Evolutionary conservation across 2,797 vertebrate genomes (phyloP).

Genomic region (Lepidocolaptes lacrymiger): DNA sequence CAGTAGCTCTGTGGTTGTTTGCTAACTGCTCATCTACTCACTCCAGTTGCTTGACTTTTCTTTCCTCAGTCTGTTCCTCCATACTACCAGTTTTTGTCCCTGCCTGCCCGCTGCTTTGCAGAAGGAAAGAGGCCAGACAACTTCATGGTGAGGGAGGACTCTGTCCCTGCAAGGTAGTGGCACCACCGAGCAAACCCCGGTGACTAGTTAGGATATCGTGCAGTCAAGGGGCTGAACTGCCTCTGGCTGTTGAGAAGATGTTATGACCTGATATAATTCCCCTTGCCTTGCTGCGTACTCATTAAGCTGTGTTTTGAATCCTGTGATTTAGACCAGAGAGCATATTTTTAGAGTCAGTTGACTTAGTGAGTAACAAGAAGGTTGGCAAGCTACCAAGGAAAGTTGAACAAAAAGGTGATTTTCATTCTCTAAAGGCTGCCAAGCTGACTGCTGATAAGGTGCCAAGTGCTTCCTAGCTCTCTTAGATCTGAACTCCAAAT

Average conservation of each 20-base stretch:
- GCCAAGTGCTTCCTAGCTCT: neutral
- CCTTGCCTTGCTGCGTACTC: neutral
- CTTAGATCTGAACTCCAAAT: slow-evolving; percentile 20
- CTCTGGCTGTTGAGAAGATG: neutral
- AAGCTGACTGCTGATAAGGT: slow-evolving; percentile 13
- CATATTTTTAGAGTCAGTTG: neutral
- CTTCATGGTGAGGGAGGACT: neutral
- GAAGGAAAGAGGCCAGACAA: neutral
- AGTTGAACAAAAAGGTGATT: slow-evolving; percentile 43
- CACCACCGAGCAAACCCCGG: neutral
- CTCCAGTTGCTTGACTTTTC: neutral
- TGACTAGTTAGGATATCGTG: neutral
- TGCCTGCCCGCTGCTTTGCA: neutral
- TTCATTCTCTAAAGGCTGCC: neutral
- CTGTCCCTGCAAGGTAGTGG: neutral
- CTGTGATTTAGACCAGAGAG: neutral
- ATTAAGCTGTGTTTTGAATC: slow-evolving; percentile 1
- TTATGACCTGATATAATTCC: neutral
- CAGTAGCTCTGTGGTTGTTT: neutral
- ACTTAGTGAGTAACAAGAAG: neutral
- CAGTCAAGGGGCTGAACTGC: neutral
- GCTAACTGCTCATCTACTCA: neutral
- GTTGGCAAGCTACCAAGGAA: slow-evolving; percentile 4
- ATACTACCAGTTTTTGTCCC: neutral
- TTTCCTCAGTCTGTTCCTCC: neutral